Percentiles rank a stretch among this genome's conserved stretches.
Conservation (phyloP, 2,113 vertebrate species). For the Etia nguti region DNA sequence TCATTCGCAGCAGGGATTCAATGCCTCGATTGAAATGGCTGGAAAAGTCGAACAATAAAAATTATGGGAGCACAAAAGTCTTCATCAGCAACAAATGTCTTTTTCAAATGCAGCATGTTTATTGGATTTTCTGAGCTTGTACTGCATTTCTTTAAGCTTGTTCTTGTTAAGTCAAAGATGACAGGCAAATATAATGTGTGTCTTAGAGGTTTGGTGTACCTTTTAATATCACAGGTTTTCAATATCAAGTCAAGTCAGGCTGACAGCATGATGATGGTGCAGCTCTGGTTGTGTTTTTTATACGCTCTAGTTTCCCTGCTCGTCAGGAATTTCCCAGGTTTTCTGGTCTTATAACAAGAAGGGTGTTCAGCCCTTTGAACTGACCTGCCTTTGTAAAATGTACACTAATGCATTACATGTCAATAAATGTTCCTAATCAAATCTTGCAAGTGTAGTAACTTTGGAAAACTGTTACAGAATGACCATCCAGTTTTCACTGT, state of each 20-base stretch:
- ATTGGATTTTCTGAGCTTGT: not conserved
- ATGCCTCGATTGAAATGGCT: not conserved
- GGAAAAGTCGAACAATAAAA: not conserved
- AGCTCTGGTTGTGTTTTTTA: not conserved
- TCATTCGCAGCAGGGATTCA: not conserved
- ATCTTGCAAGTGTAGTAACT: not conserved
- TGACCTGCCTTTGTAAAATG: not conserved
- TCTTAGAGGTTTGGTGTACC: not conserved
- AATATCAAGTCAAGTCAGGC: not conserved
- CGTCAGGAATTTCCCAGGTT: not conserved
- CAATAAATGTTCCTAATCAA: not conserved
- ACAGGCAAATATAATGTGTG: not conserved
- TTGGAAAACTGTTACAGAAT: not conserved
- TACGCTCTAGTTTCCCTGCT: not conserved
- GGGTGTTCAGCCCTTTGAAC: not conserved
- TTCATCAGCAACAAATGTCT: not conserved
- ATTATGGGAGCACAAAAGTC: not conserved
- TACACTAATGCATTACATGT: not conserved
- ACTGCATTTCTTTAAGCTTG: not conserved
- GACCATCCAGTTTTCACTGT: not conserved
- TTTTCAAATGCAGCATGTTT: not conserved
- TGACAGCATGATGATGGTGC: not conserved
- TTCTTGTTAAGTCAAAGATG: not conserved
- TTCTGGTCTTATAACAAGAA: not conserved
- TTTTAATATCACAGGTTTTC: not conserved